phyloP scores from a whole-genome alignment of 2,797 vertebrate genomes.

The Poeciliopsis presidionis region DNA sequence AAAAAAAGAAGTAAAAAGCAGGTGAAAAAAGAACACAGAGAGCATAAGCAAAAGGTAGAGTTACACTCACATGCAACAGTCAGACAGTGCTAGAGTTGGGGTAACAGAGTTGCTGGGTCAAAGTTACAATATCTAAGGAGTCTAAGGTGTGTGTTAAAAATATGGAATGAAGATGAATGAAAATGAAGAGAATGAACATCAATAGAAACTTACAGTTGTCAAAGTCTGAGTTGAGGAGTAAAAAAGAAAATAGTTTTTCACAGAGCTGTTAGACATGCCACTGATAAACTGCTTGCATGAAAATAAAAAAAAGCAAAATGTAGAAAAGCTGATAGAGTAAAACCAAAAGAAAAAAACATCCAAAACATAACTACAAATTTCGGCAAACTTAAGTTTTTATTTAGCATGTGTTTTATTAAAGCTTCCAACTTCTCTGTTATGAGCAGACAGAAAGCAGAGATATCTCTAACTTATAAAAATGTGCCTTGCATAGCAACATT shows the following conservation, averaged over 20 bases:
- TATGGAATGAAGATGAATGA: constrained; percentile 35
- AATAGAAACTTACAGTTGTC: constrained; percentile 70
- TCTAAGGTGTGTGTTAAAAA: not conserved
- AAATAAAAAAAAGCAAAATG: constrained; percentile 11
- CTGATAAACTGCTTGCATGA: constrained; percentile 11
- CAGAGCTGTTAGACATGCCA: constrained; percentile 30
- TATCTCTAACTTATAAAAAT: constrained; percentile 14
- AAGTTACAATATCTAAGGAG: constrained; percentile 28
- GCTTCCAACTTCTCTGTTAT: constrained; percentile 21
- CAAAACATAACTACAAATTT: not conserved
- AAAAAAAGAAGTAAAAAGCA: constrained; percentile 7
- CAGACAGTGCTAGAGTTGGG: constrained; percentile 41
- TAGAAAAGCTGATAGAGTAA: constrained; percentile 18
- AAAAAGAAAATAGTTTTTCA: constrained; percentile 57
- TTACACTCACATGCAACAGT: constrained; percentile 56
- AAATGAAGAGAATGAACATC: constrained; percentile 1
- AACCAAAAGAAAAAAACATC: constrained; percentile 1
- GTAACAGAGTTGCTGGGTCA: constrained; percentile 12
- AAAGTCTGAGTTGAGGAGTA: constrained; percentile 66
- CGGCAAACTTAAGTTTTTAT: constrained; percentile 6
- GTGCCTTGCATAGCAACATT: constrained; percentile 32
- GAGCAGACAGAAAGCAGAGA: constrained; percentile 22
- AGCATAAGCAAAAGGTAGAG: constrained; percentile 21
- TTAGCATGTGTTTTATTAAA: constrained; percentile 13
- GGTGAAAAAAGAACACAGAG: constrained; percentile 26